A percentile compares a stretch with the other conserved stretches of the same genome.
Evolutionary conservation across 2,113 vertebrate species (phyloP).

Genomic region (Monopterus albus): DNA sequence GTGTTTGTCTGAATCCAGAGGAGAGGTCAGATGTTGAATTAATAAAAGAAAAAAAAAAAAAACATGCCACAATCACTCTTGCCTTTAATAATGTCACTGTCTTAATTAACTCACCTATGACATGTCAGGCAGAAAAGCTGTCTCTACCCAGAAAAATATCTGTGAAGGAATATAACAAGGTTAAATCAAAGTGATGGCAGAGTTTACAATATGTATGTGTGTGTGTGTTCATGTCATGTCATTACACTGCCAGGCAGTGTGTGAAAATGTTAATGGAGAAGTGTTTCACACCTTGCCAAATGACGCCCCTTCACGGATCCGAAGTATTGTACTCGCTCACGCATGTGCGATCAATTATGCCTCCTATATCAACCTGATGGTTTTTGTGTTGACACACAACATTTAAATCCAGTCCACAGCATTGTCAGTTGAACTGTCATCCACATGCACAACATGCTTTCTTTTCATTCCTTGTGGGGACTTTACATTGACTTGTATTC

Average conservation of each 20-base stretch:
- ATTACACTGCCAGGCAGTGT: conserved; percentile 54
- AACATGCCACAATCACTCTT: conserved; percentile 58
- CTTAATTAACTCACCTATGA: conserved; percentile 73
- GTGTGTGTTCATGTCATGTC: conserved; percentile 23
- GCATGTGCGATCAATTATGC: conserved; percentile 14
- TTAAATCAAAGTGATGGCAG: conserved; percentile 63
- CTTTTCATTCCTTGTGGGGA: too few relatives aligned
- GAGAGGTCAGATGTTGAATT: conserved; percentile 75
- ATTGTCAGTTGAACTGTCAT: too few relatives aligned
- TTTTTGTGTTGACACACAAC: conserved; percentile 6
- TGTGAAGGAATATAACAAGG: conserved; percentile 51
- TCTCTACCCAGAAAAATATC: conserved; percentile 45
- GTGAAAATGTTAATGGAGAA: conserved; percentile 66
- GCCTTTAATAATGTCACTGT: conserved; percentile 74
- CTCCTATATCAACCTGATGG: conserved; percentile 27
- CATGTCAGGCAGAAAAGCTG: conserved; percentile 47
- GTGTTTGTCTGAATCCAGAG: conserved; percentile 56
- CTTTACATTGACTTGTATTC: too few relatives aligned
- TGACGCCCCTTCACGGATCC: conserved; percentile 37
- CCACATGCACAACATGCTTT: too few relatives aligned
- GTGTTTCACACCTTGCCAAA: conserved; percentile 60
- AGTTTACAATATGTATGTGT: conserved; percentile 36
- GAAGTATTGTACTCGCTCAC: conserved; percentile 25
- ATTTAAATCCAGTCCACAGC: conserved; percentile 31
- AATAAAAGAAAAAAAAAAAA: too few relatives aligned